phyloP scores from a whole-genome alignment of 2,888 invertebrate genomes.

The Orthosia incerta region DNA sequence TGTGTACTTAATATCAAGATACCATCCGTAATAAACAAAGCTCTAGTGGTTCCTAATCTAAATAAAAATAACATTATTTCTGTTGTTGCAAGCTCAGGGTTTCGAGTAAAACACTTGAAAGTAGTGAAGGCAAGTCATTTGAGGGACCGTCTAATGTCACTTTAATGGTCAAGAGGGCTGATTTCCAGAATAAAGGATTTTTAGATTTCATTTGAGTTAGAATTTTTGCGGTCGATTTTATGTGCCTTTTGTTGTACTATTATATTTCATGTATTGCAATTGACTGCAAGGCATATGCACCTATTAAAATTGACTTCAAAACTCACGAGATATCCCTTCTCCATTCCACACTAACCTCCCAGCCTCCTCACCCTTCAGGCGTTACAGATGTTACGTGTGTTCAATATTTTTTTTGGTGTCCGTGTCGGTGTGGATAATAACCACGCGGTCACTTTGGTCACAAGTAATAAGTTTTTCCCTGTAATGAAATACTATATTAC shows the following conservation, averaged over 20 bases:
- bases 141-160: neutral
- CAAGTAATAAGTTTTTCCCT: neutral
- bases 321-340: too few species aligned
- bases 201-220: too few species aligned
- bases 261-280: too few species aligned
- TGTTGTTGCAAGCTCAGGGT: neutral
- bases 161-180: neutral
- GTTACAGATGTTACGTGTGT: too few species aligned
- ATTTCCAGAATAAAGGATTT: neutral
- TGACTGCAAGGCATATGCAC: too few species aligned
- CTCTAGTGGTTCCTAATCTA: neutral
- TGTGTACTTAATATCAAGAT: neutral
- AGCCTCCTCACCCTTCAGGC: too few species aligned
- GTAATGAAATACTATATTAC: neutral
- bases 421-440: neutral
- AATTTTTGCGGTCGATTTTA: too few species aligned
- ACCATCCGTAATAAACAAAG: neutral
- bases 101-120: neutral
- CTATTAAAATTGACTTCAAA: too few species aligned
- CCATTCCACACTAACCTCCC: too few species aligned
- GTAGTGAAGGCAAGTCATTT: neutral
- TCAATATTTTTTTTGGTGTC: too few species aligned
- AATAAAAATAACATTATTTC: neutral
- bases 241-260: too few species aligned
- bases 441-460: neutral